Base-by-base conservation (phyloP, 2,888 invertebrate species). In the Hydriomena furcata region DNA sequence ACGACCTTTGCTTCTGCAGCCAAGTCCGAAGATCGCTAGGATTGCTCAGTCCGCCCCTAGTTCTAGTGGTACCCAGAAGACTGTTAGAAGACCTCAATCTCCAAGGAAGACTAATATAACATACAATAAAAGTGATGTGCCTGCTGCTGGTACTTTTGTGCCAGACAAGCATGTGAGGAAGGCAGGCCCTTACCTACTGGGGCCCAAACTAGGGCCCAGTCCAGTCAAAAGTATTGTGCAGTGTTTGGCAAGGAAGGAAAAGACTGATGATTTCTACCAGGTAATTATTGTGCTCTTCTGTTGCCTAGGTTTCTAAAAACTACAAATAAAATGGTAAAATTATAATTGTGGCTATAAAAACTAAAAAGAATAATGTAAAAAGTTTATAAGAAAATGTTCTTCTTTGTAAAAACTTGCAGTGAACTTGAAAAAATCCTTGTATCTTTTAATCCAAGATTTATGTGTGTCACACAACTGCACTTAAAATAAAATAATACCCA, bases 181-280 rank as follows among this genome's bases (percentile, higher is more conserved):
- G 67, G 94, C 94, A 56, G 95, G 95, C 0, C 93, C 94, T 27
- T 95, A 93, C 71, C 80, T 94, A 34, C 73, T 95, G 35, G 95
- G 95, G 1, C 93, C 95, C 17, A 91, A 93, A 60, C 82, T 94
- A 21, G 95, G 94, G 0, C 93, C 93, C 4, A 94, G 94, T 51
- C 95, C 95, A 7, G 95, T 95, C 0, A 92, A 93, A 73, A 94
- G 95, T 75, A 94, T 96, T 66, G 93, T 94, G 3, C 95, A 95
- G 68, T 95, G 94, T 81, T 82, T 96, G 55, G 95, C 94, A 4
- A 91, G 94, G 46, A 94, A 92, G 66, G 93, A 94, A 68, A 92
- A 91, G 37, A 94, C 94, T 20, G 93, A 94, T 77, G 91, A 93
- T 44, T 95, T 93, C 74, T 94, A 92, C 73, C 93, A 93, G 50